Base-by-base conservation (phyloP, 2,113 vertebrate genomes). In the Sisor rabdophorus region DNA sequence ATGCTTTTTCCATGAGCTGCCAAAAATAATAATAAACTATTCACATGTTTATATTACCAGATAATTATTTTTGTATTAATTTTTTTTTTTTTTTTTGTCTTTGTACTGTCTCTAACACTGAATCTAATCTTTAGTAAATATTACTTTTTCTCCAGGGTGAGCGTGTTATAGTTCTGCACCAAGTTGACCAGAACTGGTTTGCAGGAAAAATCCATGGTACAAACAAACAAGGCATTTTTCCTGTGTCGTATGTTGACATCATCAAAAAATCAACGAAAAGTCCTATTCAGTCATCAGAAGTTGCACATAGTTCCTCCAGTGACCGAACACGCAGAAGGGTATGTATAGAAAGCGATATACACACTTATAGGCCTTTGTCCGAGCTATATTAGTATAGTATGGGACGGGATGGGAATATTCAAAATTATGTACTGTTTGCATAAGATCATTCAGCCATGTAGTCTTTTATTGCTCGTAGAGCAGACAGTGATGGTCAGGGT, bases 131-230 rank as follows among this genome's bases (percentile, higher is more conserved):
- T 67, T 56, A 24, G 40, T 55, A 48, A 53, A 28, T 13, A 9
- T n/a, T 24, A 12, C 4, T 16, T 59, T 4, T 54, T 26, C 90
- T 90, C 26, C 87, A 96, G 94, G 94, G 94, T 67, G 94, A 96
- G 77, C 91, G 83, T 89, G 80, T 96, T 80, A 88, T 91, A 85
- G 89, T 96, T 84, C 90, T 95, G 60, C 93, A 94, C 80, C 88
- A 91, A 84, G 93, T 96, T 80, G 94, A 96, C 88, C 91, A 94
- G 85, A 95, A 96, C 88, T 96, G 94, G 94, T 95, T 91, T 82
- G 92, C 95, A 89, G 94, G 94, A 76, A 93, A 91, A 89, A 90
- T 95, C 80, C 88, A 89, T 61, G 94, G 92, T 75, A 92, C 90
- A 81, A 93, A 87, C 86, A 93, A 91, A 86, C 94, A 94, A 90